Conservation (phyloP, 2,797 vertebrate species). For the Poecile montanus region DNA sequence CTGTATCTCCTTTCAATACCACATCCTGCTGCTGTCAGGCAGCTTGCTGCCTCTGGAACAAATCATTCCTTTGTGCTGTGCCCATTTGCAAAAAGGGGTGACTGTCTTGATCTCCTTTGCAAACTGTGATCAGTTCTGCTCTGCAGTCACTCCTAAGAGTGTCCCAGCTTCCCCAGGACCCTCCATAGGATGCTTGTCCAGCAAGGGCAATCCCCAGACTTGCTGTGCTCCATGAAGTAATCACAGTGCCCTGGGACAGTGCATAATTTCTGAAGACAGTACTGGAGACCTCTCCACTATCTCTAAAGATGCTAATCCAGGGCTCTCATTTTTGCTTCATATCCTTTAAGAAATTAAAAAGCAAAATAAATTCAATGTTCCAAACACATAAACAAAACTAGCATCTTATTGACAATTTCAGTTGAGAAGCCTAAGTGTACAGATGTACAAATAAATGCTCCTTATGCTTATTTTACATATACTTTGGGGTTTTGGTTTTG, state of each 20-base stretch:
- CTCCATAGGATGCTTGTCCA: neutral
- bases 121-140: neutral
- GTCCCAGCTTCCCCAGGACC: neutral
- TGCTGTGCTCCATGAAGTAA: neutral
- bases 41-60: neutral
- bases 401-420: neutral
- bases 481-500: accelerated
- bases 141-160: neutral
- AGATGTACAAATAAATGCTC: neutral
- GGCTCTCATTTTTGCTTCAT: neutral
- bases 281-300: neutral
- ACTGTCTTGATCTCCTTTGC: neutral
- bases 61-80: neutral
- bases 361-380: neutral
- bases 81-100: neutral
- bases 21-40: neutral
- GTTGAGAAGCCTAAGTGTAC: neutral
- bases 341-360: neutral
- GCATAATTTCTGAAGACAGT: neutral
- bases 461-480: neutral
- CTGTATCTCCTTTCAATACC: neutral
- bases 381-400: neutral
- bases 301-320: neutral
- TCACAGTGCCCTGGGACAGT: neutral
- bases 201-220: neutral